phyloP scores from a whole-genome alignment of 2,113 vertebrate genomes.

The Erinaceus europaeus region DNA sequence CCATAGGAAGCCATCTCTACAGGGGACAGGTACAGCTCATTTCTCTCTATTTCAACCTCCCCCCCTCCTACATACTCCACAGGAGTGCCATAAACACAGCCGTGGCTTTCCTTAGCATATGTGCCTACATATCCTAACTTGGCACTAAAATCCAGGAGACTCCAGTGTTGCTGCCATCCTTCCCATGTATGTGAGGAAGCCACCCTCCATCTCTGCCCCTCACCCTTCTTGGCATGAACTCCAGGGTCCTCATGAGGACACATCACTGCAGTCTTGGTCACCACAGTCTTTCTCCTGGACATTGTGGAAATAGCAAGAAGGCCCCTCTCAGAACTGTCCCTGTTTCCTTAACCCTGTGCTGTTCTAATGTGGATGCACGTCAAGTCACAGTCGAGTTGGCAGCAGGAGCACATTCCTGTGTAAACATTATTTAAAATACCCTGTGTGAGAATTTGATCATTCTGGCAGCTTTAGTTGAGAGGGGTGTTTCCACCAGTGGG shows the following conservation, averaged over 20 bases:
- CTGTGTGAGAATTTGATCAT: conserved; percentile 71
- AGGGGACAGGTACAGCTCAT: not conserved
- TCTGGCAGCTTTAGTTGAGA: conserved; percentile 71
- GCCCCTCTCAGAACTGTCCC: not conserved
- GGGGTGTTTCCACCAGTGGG: not conserved
- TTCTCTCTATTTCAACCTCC: no score
- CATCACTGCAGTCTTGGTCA: not conserved
- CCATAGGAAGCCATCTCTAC: not conserved
- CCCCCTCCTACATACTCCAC: not conserved
- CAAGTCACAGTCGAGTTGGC: conserved; percentile 65
- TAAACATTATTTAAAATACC: conserved; percentile 76
- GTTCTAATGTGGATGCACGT: conserved; percentile 40
- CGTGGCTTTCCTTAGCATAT: not conserved
- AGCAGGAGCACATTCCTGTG: conserved; percentile 69
- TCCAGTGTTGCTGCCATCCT: no score
- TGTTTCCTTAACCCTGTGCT: not conserved
- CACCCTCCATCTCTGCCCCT: no score
- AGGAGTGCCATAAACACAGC: not conserved
- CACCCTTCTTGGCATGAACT: conserved; percentile 39
- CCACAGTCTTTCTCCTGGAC: not conserved
- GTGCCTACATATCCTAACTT: not conserved
- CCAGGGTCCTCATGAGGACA: not conserved
- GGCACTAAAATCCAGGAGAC: not conserved
- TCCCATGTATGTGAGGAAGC: no score
- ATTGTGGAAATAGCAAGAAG: not conserved